Evolutionary conservation across 2,888 invertebrate species (phyloP).

Genomic region (Eristalis tenax): DNA sequence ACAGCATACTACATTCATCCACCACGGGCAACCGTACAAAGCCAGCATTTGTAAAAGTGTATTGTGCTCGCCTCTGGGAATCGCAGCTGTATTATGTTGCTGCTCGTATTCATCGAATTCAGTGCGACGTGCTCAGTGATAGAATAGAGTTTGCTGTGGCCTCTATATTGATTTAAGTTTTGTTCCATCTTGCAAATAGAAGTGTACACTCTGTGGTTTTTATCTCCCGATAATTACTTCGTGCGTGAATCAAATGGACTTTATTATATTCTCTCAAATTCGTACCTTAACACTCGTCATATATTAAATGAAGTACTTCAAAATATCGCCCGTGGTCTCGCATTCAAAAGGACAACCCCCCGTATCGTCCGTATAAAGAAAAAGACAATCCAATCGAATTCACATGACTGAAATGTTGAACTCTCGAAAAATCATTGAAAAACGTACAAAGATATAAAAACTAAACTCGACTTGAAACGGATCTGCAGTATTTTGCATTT

Average conservation of each 20-base stretch:
- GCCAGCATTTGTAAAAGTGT: not conserved
- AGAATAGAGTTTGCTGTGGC: constrained; percentile 43
- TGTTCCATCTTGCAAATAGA: not conserved
- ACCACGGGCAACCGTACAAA: not conserved
- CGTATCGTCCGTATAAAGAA: not conserved
- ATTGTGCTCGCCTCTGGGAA: not conserved
- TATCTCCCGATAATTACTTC: not conserved
- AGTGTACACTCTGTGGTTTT: constrained; percentile 16
- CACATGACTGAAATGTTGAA: not conserved
- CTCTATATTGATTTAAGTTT: constrained; percentile 28
- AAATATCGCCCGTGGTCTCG: not conserved
- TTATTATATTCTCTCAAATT: not conserved
- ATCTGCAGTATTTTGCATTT: not conserved
- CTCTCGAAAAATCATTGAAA: not conserved
- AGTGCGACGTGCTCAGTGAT: constrained; percentile 56
- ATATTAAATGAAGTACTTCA: not conserved
- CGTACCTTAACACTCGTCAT: not conserved
- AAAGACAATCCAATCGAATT: not conserved
- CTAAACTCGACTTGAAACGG: not conserved
- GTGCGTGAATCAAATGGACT: constrained; percentile 17
- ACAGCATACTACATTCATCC: not conserved
- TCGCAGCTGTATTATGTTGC: not conserved
- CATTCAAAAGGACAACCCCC: not conserved
- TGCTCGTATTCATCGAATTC: not conserved
- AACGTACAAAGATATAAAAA: not conserved